Conservation (phyloP, 1,140 invertebrate genomes). For the Zophobas morio region DNA sequence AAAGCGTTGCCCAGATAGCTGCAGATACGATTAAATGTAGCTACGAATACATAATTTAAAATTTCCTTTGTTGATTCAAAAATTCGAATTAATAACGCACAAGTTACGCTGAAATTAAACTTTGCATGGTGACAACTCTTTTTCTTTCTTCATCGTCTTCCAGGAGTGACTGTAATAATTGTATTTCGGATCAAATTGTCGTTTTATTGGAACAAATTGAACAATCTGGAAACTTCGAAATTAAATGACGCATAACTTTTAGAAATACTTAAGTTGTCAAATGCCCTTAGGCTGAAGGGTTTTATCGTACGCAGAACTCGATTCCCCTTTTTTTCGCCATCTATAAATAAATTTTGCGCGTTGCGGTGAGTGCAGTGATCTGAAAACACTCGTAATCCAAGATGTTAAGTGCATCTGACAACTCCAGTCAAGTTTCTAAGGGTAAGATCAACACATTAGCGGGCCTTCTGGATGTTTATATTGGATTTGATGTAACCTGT, state of each 20-base stretch:
- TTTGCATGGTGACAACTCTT: too few relatives aligned
- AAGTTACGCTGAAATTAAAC: too few relatives aligned
- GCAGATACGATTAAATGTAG: too few relatives aligned
- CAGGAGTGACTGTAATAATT: background rate
- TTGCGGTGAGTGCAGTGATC: slow-evolving; percentile 42
- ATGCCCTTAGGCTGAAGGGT: slow-evolving; percentile 13
- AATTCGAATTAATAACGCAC: too few relatives aligned
- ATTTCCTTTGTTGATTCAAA: too few relatives aligned
- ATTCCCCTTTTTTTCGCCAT: slow-evolving; percentile 16
- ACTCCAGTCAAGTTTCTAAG: slow-evolving; percentile 44
- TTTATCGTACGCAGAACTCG: slow-evolving; percentile 8
- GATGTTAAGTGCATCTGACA: slow-evolving; percentile 52
- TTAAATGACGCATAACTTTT: slow-evolving; percentile 23
- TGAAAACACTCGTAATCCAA: slow-evolving; percentile 45
- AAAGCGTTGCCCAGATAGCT: too few relatives aligned
- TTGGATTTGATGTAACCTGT: slow-evolving; percentile 58
- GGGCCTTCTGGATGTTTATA: slow-evolving; percentile 51
- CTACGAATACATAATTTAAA: too few relatives aligned
- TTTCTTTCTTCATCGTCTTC: too few relatives aligned
- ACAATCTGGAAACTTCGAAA: slow-evolving; percentile 14
- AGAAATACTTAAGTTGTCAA: slow-evolving; percentile 31
- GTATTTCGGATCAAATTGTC: background rate
- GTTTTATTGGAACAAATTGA: slow-evolving; percentile 15
- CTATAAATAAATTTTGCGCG: slow-evolving; percentile 36
- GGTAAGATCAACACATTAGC: slow-evolving; percentile 56